These are phyloP conservation scores for Euleptes europaea DNA, from an alignment of 2,113 vertebrate genomes.

Conservation along the genomic window DNA sequence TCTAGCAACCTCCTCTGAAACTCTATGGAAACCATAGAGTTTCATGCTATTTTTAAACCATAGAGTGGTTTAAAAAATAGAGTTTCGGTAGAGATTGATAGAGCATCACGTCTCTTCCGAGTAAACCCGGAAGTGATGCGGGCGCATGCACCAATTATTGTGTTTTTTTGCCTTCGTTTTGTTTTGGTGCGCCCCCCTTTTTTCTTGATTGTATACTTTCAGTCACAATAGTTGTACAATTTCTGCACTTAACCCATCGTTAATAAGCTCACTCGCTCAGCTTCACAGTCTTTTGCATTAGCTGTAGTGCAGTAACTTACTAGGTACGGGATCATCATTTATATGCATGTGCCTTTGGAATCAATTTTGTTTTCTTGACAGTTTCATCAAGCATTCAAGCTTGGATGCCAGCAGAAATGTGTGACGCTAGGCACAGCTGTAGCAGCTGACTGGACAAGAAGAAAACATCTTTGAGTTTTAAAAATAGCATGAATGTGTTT, in stretches of 20 bases:
- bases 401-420: not conserved
- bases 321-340: not conserved
- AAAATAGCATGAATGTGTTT: not conserved
- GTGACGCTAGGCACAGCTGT: not conserved
- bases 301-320: not conserved
- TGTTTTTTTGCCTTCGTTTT: too few species aligned
- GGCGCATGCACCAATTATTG: too few species aligned
- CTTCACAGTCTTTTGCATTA: not conserved
- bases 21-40: too few species aligned
- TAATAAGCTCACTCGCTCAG: constrained; percentile 12
- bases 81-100: too few species aligned
- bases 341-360: not conserved
- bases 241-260: constrained; percentile 29
- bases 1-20: too few species aligned
- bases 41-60: too few species aligned
- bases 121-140: too few species aligned
- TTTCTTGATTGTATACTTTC: constrained; percentile 37
- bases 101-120: too few species aligned
- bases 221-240: constrained; percentile 28
- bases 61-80: too few species aligned
- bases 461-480: not conserved
- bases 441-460: not conserved
- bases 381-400: not conserved
- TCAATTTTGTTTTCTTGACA: not conserved
- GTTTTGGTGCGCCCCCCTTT: too few species aligned